Percentiles rank a stretch among this genome's conserved stretches.
Conservation (phyloP, 1,140 invertebrate genomes). For the Zaprionus camerounensis region DNA sequence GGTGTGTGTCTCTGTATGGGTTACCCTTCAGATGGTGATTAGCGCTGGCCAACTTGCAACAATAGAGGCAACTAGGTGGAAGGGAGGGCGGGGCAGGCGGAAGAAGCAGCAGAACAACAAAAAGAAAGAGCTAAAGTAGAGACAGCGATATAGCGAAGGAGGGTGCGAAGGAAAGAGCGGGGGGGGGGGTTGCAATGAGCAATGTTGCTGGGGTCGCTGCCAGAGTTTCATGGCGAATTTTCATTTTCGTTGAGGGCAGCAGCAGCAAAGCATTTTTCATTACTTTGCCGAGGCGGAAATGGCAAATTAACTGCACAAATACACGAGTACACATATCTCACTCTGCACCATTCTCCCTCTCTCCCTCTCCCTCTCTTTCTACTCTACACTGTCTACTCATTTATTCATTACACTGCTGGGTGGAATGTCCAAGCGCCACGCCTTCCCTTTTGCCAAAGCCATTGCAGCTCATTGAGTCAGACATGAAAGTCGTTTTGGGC, state of each 20-base stretch:
- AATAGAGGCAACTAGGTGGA: slow-evolving; percentile 47
- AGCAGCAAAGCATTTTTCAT: slow-evolving; percentile 67
- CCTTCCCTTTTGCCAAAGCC: slow-evolving; percentile 12
- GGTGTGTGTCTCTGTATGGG: not conserved
- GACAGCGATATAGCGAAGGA: not conserved
- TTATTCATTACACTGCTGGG: slow-evolving; percentile 73
- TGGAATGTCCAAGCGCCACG: not conserved
- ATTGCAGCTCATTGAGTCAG: slow-evolving; percentile 40
- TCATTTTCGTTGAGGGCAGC: slow-evolving; percentile 35
- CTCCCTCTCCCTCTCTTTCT: slow-evolving; percentile 22
- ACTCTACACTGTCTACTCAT: slow-evolving; percentile 56
- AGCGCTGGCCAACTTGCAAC: slow-evolving; percentile 48
- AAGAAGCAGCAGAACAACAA: not conserved
- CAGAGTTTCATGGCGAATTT: slow-evolving; percentile 31
- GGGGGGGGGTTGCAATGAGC: not conserved
- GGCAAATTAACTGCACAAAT: slow-evolving; percentile 82
- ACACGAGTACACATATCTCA: slow-evolving; percentile 39
- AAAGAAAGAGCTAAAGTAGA: not conserved
- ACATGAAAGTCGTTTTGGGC: slow-evolving; percentile 27
- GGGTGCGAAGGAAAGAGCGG: not conserved
- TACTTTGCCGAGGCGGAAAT: slow-evolving; percentile 80
- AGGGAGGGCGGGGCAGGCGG: not conserved
- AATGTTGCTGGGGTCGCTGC: slow-evolving; percentile 15
- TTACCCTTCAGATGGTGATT: slow-evolving; percentile 59
- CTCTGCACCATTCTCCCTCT: slow-evolving; percentile 5